These are phyloP conservation scores for Maconellicoccus hirsutus DNA, from an alignment of 1,140 invertebrate genomes.

Conservation along the genomic window DNA sequence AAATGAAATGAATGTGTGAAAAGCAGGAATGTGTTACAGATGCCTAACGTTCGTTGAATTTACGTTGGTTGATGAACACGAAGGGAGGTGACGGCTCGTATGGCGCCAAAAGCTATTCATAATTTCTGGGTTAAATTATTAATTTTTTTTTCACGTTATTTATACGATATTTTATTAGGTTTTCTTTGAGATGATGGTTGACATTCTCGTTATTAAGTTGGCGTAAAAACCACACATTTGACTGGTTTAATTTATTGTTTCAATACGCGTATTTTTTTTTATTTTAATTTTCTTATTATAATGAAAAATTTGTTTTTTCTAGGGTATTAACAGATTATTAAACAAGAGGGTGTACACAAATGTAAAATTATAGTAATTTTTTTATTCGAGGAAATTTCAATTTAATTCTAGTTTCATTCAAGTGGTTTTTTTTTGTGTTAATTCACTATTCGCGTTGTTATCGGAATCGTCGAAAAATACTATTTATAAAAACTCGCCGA, in stretches of 20 bases:
- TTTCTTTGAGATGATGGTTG: conserved; percentile 9
- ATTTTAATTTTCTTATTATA: too few relatives aligned
- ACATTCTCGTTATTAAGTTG: conserved; percentile 15
- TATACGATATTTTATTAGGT: conserved; percentile 19
- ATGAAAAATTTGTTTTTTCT: too few relatives aligned
- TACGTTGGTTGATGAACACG: neutral
- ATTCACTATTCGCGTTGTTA: too few relatives aligned
- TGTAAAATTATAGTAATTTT: too few relatives aligned
- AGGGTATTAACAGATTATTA: too few relatives aligned
- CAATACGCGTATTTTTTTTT: conserved; percentile 3
- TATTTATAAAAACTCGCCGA: too few relatives aligned
- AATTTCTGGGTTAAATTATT: conserved; percentile 15
- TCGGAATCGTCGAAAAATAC: too few relatives aligned
- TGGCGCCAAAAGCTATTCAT: conserved; percentile 17
- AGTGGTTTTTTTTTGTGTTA: too few relatives aligned
- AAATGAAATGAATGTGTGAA: conserved; percentile 15
- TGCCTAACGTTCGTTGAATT: conserved; percentile 2
- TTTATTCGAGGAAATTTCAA: too few relatives aligned
- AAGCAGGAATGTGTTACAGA: conserved; percentile 17
- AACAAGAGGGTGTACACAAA: too few relatives aligned
- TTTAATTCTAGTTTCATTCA: too few relatives aligned
- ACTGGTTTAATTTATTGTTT: conserved; percentile 10
- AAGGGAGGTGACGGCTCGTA: conserved; percentile 8
- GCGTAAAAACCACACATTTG: conserved; percentile 15
- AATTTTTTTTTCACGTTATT: conserved; percentile 14